A percentile compares a stretch with the other conserved stretches of the same genome.
These are phyloP conservation scores for Erpobdella octoculata DNA, from an alignment of 2,888 invertebrate species.

Conservation along the genomic window DNA sequence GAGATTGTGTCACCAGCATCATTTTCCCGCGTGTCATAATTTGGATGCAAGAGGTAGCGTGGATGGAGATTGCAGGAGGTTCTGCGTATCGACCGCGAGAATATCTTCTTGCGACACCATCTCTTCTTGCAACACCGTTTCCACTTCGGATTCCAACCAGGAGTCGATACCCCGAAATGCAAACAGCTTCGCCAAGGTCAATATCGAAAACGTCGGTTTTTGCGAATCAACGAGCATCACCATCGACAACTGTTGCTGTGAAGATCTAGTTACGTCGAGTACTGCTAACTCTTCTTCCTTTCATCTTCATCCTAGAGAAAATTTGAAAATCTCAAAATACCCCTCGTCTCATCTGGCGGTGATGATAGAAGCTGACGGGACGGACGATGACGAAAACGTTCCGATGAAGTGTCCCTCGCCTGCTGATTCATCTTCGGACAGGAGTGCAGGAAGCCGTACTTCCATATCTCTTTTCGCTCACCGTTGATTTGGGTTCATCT, in stretches of 20 bases:
- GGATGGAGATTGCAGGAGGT: neutral
- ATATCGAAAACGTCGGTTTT: neutral
- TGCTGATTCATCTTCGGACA: neutral
- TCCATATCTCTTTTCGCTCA: neutral
- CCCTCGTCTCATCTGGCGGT: conserved; percentile 2
- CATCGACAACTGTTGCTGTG: neutral
- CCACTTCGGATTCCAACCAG: conserved; percentile 6
- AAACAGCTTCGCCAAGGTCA: neutral
- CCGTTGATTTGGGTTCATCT: neutral
- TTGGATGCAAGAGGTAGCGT: neutral
- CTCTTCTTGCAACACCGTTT: neutral
- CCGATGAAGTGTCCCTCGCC: neutral
- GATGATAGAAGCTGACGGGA: conserved; percentile 11
- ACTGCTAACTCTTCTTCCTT: neutral
- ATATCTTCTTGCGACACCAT: neutral
- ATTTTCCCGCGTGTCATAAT: neutral
- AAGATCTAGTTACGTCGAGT: neutral
- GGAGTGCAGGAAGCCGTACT: conserved; percentile 4
- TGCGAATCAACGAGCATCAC: neutral
- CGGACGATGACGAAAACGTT: conserved; percentile 6
- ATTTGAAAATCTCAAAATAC: neutral
- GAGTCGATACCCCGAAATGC: neutral
- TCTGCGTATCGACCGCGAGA: neutral
- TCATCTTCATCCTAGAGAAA: neutral
- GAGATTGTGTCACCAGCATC: neutral